A percentile compares a stretch with the other conserved stretches of the same genome.
phyloP scores from a whole-genome alignment of 2,797 vertebrate species.

The Mus minutoides region DNA sequence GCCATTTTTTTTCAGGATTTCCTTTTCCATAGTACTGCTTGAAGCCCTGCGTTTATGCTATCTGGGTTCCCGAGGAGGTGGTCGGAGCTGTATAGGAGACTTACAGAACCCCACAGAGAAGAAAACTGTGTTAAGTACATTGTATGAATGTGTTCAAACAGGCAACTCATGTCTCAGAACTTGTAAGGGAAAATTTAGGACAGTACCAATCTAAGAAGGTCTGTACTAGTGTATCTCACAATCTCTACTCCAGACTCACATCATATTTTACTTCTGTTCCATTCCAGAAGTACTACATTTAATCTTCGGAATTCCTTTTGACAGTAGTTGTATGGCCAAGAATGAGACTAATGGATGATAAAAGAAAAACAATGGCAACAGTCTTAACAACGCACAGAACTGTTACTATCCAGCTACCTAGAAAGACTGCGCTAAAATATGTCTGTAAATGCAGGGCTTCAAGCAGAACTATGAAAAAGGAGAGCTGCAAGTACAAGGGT shows the following conservation, averaged over 20 bases:
- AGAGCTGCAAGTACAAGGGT: not conserved
- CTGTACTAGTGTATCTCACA: not conserved
- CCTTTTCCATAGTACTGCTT: too few relatives aligned
- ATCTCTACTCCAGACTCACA: not conserved
- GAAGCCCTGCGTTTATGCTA: too few relatives aligned
- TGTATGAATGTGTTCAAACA: not conserved
- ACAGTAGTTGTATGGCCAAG: not conserved
- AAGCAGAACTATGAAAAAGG: not conserved
- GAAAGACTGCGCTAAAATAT: not conserved
- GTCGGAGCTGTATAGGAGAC: too few relatives aligned
- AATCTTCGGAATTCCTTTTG: not conserved
- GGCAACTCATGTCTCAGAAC: not conserved
- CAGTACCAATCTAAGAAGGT: too few relatives aligned
- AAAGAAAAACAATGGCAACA: not conserved
- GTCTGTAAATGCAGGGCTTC: not conserved
- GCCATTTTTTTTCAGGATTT: too few relatives aligned
- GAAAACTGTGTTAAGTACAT: not conserved
- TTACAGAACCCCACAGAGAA: too few relatives aligned
- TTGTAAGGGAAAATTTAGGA: not conserved
- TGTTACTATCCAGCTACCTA: not conserved
- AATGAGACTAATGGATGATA: not conserved
- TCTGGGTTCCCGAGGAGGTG: too few relatives aligned
- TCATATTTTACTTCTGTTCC: conserved; percentile 12
- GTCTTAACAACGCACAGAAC: not conserved
- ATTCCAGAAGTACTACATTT: not conserved